A percentile compares a stretch with the other conserved stretches of the same genome.
Conservation (phyloP, 2,113 vertebrate genomes). For the Prolemur simus region DNA sequence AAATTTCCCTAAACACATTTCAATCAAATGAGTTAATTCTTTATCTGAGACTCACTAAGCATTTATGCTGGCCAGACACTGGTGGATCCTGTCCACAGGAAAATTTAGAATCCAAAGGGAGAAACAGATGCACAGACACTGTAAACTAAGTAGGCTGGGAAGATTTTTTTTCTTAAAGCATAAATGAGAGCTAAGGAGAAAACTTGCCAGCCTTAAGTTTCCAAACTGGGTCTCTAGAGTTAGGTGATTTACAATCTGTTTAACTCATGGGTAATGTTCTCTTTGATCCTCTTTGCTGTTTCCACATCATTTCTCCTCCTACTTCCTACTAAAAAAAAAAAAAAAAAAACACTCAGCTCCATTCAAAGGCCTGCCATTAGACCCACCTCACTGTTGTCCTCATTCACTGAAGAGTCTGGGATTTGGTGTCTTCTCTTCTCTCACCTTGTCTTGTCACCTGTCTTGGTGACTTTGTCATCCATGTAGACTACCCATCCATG, state of each 20-base stretch:
- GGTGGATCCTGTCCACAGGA: neutral
- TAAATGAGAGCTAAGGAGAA: neutral
- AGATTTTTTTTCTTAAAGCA: neutral
- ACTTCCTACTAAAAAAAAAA: neutral
- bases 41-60: neutral
- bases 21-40: neutral
- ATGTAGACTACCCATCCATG: neutral
- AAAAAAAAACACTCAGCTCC: neutral
- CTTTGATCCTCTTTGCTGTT: neutral
- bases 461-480: neutral
- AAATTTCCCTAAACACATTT: neutral
- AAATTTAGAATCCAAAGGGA: neutral
- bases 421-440: neutral
- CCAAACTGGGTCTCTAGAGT: neutral
- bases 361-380: neutral
- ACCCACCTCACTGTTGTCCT: neutral
- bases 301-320: neutral
- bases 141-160: neutral
- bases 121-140: neutral
- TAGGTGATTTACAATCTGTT: neutral
- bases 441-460: neutral
- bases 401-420: neutral
- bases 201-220: neutral
- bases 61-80: neutral
- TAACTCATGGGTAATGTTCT: neutral